These are phyloP conservation scores for Hippopotamus amphibius DNA, from an alignment of 2,113 vertebrate species.

Conservation along the genomic window DNA sequence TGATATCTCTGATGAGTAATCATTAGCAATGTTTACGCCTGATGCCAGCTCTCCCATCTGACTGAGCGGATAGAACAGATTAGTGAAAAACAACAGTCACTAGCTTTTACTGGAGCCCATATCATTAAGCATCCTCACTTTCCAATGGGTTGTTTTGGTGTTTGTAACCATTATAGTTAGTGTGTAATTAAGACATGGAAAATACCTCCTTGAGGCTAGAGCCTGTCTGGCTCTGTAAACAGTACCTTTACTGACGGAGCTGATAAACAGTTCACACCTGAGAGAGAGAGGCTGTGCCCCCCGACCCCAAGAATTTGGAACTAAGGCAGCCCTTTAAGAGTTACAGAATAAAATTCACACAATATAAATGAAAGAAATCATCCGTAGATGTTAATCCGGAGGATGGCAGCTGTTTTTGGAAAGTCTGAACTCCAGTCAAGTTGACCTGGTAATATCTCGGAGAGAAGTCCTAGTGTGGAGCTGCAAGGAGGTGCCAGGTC, in stretches of 20 bases:
- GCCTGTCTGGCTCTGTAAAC: background rate
- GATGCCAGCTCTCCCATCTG: background rate
- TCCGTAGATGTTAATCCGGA: background rate
- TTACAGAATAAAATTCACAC: background rate
- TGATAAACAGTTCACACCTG: background rate
- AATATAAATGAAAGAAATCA: background rate
- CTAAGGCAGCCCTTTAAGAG: background rate
- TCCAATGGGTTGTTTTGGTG: background rate
- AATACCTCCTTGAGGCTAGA: slow-evolving; percentile 48
- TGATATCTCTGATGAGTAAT: slow-evolving; percentile 1
- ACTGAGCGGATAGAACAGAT: background rate
- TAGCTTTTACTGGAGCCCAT: fast-evolving
- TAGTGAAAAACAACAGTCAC: background rate
- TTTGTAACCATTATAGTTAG: background rate
- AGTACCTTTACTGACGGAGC: slow-evolving; percentile 31
- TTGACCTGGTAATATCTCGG: background rate
- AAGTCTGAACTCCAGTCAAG: background rate
- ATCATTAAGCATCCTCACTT: background rate
- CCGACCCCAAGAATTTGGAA: background rate
- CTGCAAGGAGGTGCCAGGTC: too few relatives aligned
- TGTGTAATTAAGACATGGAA: slow-evolving; percentile 51
- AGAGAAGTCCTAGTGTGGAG: background rate
- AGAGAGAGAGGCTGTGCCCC: background rate
- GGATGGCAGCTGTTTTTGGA: background rate
- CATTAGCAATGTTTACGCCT: background rate